Evolutionary conservation across 2,888 invertebrate genomes (phyloP), one percentile per base, ranked within the genome.

Genomic region (Apomyelois bistriatella): DNA sequence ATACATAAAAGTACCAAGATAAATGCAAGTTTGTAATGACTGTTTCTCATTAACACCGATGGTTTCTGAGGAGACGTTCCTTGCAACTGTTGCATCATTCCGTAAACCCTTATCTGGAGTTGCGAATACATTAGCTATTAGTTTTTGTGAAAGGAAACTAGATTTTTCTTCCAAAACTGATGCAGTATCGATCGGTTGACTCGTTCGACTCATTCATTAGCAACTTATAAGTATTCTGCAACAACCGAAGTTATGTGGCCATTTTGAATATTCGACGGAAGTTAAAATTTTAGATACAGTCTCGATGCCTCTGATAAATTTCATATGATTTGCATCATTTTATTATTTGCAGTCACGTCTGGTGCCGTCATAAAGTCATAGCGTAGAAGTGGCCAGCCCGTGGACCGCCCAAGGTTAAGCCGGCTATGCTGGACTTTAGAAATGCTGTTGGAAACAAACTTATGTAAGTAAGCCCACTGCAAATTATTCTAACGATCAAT

Each of bases 61-160:
- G 53, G 53, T 56, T 62, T 58, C 53, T 57, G 53, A 55, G 58
- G 58, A 56, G 53, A 53, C 59, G 59, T 66, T 56, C 57, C 59
- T 62, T 57, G 61, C 70, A 70, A 65, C 64, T 72, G 73, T 73
- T 57, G 62, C 70, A 69, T 66, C 64, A 74, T 74, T 73, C 69
- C 53, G 30, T 58, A 53, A 41, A 56, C 53, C 68, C 66, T 55
- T 66, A 62, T 55, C 49, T 52, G 58, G 53, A 50, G 48, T 42
- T 48, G 40, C 55, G 52, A 58, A 59, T 55, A 54, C 17, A 48
- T 16, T 30, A 30, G 41, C 43, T n/a, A 30, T 13, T 12, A n/a
- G 22, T 43, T 43, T 46, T 46, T 60, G 72, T 68, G 68, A 76
- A 72, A 70, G 73, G 69, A 68, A 63, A 61, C 58, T 56, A 57